Percentiles rank a stretch among this genome's conserved stretches.
Conservation (phyloP, 1,140 invertebrate genomes). For the Leptopilina clavipes region DNA sequence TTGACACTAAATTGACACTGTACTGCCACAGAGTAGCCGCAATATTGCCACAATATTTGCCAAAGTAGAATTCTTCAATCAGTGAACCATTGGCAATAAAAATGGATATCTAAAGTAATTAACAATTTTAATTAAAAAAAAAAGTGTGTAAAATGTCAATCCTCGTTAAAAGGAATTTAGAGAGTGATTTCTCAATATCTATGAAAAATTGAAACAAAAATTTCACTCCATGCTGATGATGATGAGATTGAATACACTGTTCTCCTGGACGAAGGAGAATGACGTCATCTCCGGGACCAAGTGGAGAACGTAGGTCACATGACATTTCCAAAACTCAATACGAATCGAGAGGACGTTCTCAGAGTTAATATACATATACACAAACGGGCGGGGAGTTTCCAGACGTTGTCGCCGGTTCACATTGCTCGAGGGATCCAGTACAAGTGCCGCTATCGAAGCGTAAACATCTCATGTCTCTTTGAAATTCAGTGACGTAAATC, state of each 20-base stretch:
- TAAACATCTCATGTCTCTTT: conserved; percentile 38
- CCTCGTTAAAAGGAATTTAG: background rate
- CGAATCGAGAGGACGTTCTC: conserved; percentile 22
- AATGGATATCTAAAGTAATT: too few relatives aligned
- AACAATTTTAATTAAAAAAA: background rate
- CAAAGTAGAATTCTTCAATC: too few relatives aligned
- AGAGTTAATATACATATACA: conserved; percentile 6
- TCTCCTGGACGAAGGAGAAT: conserved; percentile 37
- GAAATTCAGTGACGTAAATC: conserved; percentile 1
- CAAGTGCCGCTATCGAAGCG: conserved; percentile 42
- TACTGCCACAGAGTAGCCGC: too few relatives aligned
- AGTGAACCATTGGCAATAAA: too few relatives aligned
- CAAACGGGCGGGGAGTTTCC: conserved; percentile 56
- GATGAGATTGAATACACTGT: background rate
- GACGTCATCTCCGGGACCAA: conserved; percentile 59
- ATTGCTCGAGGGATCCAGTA: conserved; percentile 51
- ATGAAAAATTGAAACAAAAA: background rate
- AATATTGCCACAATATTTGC: too few relatives aligned
- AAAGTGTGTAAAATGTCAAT: background rate
- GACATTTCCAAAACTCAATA: conserved; percentile 58
- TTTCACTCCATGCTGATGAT: background rate
- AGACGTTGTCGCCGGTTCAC: conserved; percentile 46
- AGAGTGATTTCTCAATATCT: background rate
- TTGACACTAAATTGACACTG: too few relatives aligned
- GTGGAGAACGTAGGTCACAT: conserved; percentile 64